Evolutionary conservation across 2,113 vertebrate species (phyloP), one percentile per base, ranked within the genome.

Genomic region (Amphiprion ocellaris): DNA sequence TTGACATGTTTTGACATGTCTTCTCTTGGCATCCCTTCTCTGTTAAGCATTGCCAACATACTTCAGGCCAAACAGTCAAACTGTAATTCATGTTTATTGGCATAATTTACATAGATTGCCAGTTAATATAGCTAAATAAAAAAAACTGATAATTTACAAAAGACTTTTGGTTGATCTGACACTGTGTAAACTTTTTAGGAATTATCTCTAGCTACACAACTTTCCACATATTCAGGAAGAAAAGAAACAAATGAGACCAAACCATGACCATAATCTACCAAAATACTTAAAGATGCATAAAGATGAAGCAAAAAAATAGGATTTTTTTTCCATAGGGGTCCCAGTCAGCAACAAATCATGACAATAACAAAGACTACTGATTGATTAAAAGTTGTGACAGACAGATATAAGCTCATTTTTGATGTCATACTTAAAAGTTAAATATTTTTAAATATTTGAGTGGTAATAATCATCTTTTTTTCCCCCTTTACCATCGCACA

Each of bases 1-100:
- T 3, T 63, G 33, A 52, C 49, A 50, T 79, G 72, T 74, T 80
- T 58, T 79, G 79, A 77, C 74, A 52, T n/a, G 54, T 80, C 66
- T 46, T 19, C 16, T 50, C 54, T 65, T 55, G 61, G 46, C 70
- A 61, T 19, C 37, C 56, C 16, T 46, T 69, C 44, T 66, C 11
- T 7, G 9, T 14, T 55, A 24, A 64, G 24, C 24, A 16, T 6
- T 69, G 63, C 73, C 68, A 74, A 47, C 47, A 59, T 30, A 49
- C 64, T 23, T 5, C 33, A 24, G 47, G 70, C 63, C 64, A 75
- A 76, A 60, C 52, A 62, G 6, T 2, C 21, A 8, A 49, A 53
- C 28, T 67, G 54, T 23, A 62, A 65, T 15, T 10, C 3, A 15
- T 86, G 23, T 50, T 49, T 60, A 41, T 54, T 71, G 69, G 54